These are phyloP conservation scores for Momotus momota DNA, from an alignment of 2,797 vertebrate genomes.

Conservation along the genomic window DNA sequence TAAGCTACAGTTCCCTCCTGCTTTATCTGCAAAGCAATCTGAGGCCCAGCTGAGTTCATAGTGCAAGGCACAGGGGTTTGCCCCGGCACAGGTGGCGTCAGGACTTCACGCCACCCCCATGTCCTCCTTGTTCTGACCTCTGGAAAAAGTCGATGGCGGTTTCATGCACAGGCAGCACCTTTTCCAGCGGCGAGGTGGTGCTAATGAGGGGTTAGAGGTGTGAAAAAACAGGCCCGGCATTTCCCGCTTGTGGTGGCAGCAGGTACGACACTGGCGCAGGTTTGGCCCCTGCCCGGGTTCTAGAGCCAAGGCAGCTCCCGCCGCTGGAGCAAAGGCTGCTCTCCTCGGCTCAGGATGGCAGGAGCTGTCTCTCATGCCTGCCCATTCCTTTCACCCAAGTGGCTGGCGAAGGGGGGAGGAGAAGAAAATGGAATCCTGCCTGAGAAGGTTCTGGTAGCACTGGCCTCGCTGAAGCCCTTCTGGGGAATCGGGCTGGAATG, in stretches of 20 bases:
- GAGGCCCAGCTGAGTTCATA: constrained; percentile 7
- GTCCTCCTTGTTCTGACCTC: not conserved
- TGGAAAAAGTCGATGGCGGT: not conserved
- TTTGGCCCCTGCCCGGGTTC: not conserved
- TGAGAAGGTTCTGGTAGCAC: not conserved
- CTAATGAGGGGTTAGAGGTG: not conserved
- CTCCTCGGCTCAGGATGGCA: not conserved
- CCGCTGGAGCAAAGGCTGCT: not conserved
- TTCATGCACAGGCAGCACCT: rapidly evolving
- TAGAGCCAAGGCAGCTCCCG: not conserved
- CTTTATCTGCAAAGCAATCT: constrained; percentile 33
- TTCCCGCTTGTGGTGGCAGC: not conserved
- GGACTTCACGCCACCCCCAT: not conserved
- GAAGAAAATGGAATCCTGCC: not conserved
- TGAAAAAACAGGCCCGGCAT: not conserved
- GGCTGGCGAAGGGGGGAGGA: not conserved
- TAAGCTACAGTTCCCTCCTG: constrained; percentile 47
- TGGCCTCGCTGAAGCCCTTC: not conserved
- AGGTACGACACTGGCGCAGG: not conserved
- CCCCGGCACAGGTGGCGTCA: not conserved
- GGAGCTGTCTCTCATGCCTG: not conserved
- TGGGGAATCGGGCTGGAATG: not conserved
- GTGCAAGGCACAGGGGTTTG: not conserved
- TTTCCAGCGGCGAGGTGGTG: rapidly evolving
- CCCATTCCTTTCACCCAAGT: not conserved